These are phyloP conservation scores for Apeira syringaria DNA, from an alignment of 2,888 invertebrate species.

Conservation along the genomic window DNA sequence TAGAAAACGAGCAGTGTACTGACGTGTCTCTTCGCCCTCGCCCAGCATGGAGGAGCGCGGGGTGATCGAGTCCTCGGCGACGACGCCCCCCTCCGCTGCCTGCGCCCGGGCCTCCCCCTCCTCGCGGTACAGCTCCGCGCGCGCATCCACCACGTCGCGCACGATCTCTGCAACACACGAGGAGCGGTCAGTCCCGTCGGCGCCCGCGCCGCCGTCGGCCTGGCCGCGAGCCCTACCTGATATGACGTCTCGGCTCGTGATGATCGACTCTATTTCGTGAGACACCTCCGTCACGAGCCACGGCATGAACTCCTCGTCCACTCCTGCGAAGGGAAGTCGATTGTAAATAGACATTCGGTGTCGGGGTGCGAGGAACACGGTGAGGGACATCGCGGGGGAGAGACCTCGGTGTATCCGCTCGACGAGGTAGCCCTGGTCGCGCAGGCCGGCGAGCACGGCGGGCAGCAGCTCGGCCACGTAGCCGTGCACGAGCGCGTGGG, in stretches of 20 bases:
- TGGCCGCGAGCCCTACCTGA: conserved; percentile 86
- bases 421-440: conserved; percentile 88
- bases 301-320: conserved; percentile 92
- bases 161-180: conserved; percentile 85
- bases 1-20: too few species aligned
- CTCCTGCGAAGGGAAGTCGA: conserved; percentile 79
- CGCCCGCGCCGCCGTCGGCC: not conserved
- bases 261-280: conserved; percentile 90
- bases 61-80: conserved; percentile 45
- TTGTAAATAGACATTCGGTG: too few species aligned
- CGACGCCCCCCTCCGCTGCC: too few species aligned
- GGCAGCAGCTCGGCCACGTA: conserved; percentile 95
- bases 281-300: conserved; percentile 94
- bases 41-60: conserved; percentile 40
- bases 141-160: conserved; percentile 89
- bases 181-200: not conserved
- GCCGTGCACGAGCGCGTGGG: conserved; percentile 92
- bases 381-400: not conserved
- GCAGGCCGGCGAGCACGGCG: conserved; percentile 90
- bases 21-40: conserved; percentile 40
- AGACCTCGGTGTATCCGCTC: conserved; percentile 85
- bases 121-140: conserved; percentile 85
- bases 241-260: conserved; percentile 91
- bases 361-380: not conserved
- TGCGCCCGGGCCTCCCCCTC: conserved; percentile 20